phyloP scores from a whole-genome alignment of 2,888 invertebrate genomes.

The Tinea trinotella region DNA sequence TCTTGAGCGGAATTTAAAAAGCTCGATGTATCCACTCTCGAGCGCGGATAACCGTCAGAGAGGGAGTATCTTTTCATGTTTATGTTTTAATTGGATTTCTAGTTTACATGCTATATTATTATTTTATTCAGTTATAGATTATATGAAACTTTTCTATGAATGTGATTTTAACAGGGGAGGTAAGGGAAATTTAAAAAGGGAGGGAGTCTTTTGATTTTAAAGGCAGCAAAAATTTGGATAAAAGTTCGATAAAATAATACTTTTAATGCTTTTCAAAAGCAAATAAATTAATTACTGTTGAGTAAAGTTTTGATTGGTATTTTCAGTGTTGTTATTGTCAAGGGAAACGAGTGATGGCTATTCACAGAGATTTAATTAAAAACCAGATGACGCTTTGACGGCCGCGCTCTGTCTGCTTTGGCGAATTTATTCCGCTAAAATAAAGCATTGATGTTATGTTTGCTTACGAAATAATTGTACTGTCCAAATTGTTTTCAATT shows the following conservation, averaged over 20 bases:
- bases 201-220: no score
- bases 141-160: no score
- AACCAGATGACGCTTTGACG: slow-evolving; percentile 17
- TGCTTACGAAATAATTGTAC: slow-evolving; percentile 10
- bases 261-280: background rate
- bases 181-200: no score
- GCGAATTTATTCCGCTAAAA: background rate
- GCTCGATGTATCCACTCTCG: slow-evolving; percentile 7
- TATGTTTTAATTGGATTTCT: background rate
- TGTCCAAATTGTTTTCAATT: slow-evolving; percentile 5
- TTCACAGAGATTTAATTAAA: slow-evolving; percentile 16
- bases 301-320: slow-evolving; percentile 7
- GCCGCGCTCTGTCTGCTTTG: background rate
- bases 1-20: slow-evolving; percentile 15
- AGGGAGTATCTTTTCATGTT: background rate
- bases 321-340: slow-evolving; percentile 15
- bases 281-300: slow-evolving; percentile 7
- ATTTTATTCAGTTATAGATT: no score
- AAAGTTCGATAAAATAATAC: no score
- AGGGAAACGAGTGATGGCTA: slow-evolving; percentile 9
- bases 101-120: background rate
- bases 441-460: slow-evolving; percentile 6
- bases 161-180: no score
- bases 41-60: background rate
- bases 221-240: no score